Evolutionary conservation across 1,140 invertebrate genomes (phyloP).

Genomic region (Dendroctonus ponderosae): DNA sequence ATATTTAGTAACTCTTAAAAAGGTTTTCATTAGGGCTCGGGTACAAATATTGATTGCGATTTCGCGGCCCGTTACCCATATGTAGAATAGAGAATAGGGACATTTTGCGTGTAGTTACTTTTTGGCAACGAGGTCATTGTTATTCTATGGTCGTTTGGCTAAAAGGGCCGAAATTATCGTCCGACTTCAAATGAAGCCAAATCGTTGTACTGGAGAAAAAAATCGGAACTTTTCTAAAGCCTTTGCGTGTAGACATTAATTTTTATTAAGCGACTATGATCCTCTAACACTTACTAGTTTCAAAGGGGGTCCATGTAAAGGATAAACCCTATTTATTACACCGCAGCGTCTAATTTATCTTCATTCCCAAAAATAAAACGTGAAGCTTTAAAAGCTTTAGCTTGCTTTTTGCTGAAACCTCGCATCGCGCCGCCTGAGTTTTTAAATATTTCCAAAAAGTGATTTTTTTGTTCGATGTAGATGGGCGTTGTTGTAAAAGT

Average conservation of each 20-base stretch:
- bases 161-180: too few relatives aligned
- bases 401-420: neutral
- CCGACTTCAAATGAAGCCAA: too few relatives aligned
- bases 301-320: neutral
- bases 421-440: too few relatives aligned
- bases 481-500: too few relatives aligned
- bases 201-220: too few relatives aligned
- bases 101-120: neutral
- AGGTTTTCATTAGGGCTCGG: slow-evolving; percentile 27
- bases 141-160: too few relatives aligned
- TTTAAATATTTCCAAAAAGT: too few relatives aligned
- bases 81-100: neutral
- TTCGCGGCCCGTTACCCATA: slow-evolving; percentile 17
- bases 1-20: slow-evolving; percentile 31
- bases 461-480: too few relatives aligned
- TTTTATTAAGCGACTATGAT: neutral
- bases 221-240: neutral
- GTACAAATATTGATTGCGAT: slow-evolving; percentile 21
- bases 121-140: too few relatives aligned
- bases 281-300: too few relatives aligned
- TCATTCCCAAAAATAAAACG: slow-evolving; percentile 2
- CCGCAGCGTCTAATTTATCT: neutral
- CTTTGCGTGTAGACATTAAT: neutral
- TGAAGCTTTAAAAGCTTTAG: slow-evolving; percentile 1
- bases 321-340: slow-evolving; percentile 1